phyloP scores from a whole-genome alignment of 2,888 invertebrate species.

The Polymixis flavicincta region DNA sequence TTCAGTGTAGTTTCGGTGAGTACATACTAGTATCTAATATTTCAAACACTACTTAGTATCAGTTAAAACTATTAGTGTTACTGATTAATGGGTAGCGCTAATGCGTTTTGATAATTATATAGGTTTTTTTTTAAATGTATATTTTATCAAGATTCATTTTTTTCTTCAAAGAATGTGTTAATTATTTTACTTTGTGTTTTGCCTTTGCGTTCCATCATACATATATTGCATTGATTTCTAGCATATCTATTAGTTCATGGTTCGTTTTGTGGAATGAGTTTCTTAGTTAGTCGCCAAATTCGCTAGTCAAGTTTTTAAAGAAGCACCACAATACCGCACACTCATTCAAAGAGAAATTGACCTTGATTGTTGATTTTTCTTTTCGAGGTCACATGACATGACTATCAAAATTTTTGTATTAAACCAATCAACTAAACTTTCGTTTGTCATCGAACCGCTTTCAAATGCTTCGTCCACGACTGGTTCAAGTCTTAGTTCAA shows the following conservation, averaged over 20 bases:
- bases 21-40: neutral
- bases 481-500: conserved; percentile 49
- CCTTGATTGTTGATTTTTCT: conserved; percentile 54
- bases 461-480: conserved; percentile 46
- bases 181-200: neutral
- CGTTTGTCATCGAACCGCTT: conserved; percentile 55
- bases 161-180: neutral
- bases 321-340: conserved; percentile 45
- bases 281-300: neutral
- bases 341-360: conserved; percentile 55
- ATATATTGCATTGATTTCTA: neutral
- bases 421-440: conserved; percentile 60
- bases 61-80: conserved; percentile 9
- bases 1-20: conserved; percentile 1
- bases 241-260: too few relatives aligned
- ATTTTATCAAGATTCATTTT: conserved; percentile 4
- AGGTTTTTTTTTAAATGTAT: neutral
- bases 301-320: neutral
- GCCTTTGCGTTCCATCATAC: neutral
- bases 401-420: conserved; percentile 55
- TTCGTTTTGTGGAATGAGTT: neutral
- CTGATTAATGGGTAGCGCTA: conserved; percentile 33
- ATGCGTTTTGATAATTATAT: conserved; percentile 35
- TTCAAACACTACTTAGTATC: neutral
- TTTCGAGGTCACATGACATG: conserved; percentile 46